Conservation (phyloP, 2,797 vertebrate genomes). For the Macroramphosus scolopax region DNA sequence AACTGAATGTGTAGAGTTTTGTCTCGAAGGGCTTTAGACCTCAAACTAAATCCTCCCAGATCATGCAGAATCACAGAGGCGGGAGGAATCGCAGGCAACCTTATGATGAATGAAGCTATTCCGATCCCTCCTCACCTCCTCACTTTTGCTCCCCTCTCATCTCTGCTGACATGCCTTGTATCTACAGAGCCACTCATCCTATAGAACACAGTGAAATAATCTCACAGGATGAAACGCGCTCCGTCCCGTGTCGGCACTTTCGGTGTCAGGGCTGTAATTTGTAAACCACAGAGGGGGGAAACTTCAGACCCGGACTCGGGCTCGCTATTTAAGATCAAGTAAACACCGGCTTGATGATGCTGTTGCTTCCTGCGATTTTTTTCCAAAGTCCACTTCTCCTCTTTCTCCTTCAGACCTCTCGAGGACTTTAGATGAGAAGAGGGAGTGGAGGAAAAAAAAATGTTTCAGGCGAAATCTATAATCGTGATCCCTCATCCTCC, state of each 20-base stretch:
- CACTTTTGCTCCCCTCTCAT: conserved; percentile 49
- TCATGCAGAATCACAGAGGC: conserved; percentile 69
- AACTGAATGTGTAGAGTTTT: conserved; percentile 70
- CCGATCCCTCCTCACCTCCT: conserved; percentile 57
- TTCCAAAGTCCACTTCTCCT: conserved; percentile 34
- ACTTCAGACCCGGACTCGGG: conserved; percentile 16
- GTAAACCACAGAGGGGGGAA: conserved; percentile 48
- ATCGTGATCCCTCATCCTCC: conserved; percentile 77
- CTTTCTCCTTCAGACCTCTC: conserved; percentile 45
- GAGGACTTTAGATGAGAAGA: conserved; percentile 50
- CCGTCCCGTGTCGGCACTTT: conserved; percentile 39
- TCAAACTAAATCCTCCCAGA: conserved; percentile 68
- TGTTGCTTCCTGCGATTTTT: conserved; percentile 29
- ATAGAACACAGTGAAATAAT: conserved; percentile 50
- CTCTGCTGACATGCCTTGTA: conserved; percentile 57
- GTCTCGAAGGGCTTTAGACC: conserved; percentile 59
- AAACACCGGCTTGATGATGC: conserved; percentile 50
- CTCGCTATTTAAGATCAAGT: conserved; percentile 57
- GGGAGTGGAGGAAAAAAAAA: conserved; percentile 50
- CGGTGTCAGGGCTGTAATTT: conserved; percentile 52
- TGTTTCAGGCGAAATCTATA: conserved; percentile 81
- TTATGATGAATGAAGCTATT: conserved; percentile 74
- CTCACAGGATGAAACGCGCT: conserved; percentile 53
- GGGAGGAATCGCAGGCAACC: conserved; percentile 57
- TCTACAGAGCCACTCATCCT: conserved; percentile 48